Evolutionary conservation across 1,140 invertebrate genomes (phyloP).

Genomic region (Ostrea edulis): DNA sequence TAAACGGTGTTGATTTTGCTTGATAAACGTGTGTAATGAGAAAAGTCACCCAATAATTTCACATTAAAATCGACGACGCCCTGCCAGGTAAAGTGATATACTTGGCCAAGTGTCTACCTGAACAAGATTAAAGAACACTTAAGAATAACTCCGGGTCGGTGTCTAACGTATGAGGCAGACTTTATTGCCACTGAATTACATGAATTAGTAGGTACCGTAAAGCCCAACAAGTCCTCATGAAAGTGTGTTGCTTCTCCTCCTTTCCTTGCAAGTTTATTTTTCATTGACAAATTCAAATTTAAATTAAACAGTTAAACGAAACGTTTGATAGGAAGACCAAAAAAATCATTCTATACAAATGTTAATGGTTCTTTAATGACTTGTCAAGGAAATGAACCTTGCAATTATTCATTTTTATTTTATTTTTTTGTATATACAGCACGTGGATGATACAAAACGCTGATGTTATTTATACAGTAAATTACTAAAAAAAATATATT

Average conservation of each 20-base stretch:
- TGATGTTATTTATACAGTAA: too few species aligned
- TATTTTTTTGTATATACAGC: too few species aligned
- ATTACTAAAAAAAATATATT: too few species aligned
- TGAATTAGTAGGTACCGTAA: too few species aligned
- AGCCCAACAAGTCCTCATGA: too few species aligned
- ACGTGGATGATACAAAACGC: too few species aligned
- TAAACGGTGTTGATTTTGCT: slow-evolving; percentile 1
- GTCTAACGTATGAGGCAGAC: neutral
- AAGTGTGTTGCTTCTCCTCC: neutral
- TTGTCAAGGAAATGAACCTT: too few species aligned
- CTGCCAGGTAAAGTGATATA: neutral
- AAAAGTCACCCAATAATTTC: slow-evolving; percentile 11
- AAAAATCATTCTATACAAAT: neutral
- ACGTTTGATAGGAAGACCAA: neutral
- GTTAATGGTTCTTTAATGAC: too few species aligned
- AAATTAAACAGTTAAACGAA: too few species aligned
- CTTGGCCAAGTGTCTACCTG: slow-evolving; percentile 23
- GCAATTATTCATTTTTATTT: too few species aligned
- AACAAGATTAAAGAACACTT: neutral
- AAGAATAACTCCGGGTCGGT: neutral
- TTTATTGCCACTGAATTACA: neutral
- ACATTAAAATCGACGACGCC: neutral
- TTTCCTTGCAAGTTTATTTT: neutral
- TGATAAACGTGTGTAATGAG: slow-evolving; percentile 31
- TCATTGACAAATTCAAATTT: neutral